Conservation (phyloP, 2,113 vertebrate species). For the Kryptolebias marmoratus region DNA sequence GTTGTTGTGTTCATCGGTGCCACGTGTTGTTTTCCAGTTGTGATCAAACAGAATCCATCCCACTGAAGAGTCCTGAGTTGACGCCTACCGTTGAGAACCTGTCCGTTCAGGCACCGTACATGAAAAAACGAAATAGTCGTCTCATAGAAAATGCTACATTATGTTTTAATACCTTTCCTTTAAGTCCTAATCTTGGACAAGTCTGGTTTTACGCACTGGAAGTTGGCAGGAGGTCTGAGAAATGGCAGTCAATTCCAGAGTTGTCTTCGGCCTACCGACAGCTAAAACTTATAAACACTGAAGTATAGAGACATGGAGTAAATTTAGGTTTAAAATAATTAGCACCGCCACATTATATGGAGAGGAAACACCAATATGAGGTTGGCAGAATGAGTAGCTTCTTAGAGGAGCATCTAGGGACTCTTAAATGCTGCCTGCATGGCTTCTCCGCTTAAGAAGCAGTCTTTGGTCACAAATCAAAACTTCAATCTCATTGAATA, state of each 20-base stretch:
- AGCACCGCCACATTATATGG: slow-evolving; percentile 65
- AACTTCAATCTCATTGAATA: slow-evolving; percentile 43
- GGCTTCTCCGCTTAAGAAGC: slow-evolving; percentile 49
- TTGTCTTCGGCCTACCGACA: slow-evolving; percentile 35
- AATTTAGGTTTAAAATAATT: slow-evolving; percentile 51
- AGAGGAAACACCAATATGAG: slow-evolving; percentile 50
- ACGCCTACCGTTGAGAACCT: slow-evolving; percentile 42
- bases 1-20: slow-evolving; percentile 32
- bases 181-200: slow-evolving; percentile 15
- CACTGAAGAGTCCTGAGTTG: slow-evolving; percentile 74
- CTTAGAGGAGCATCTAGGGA: slow-evolving; percentile 34
- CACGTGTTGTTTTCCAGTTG: slow-evolving; percentile 30
- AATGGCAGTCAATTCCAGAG: slow-evolving; percentile 6
- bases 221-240: slow-evolving; percentile 31
- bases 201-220: slow-evolving; percentile 21
- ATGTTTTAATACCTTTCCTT: not conserved
- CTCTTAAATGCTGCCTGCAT: slow-evolving; percentile 27
- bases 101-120: slow-evolving; percentile 33
- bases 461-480: slow-evolving; percentile 71
- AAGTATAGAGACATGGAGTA: slow-evolving; percentile 35
- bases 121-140: slow-evolving; percentile 29
- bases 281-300: slow-evolving; percentile 10
- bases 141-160: slow-evolving; percentile 73
- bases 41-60: slow-evolving; percentile 55
- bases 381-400: slow-evolving; percentile 44